A percentile compares a stretch with the other conserved stretches of the same genome.
These are phyloP conservation scores for Doris montereyensis DNA, from an alignment of 2,888 invertebrate species.

Conservation along the genomic window DNA sequence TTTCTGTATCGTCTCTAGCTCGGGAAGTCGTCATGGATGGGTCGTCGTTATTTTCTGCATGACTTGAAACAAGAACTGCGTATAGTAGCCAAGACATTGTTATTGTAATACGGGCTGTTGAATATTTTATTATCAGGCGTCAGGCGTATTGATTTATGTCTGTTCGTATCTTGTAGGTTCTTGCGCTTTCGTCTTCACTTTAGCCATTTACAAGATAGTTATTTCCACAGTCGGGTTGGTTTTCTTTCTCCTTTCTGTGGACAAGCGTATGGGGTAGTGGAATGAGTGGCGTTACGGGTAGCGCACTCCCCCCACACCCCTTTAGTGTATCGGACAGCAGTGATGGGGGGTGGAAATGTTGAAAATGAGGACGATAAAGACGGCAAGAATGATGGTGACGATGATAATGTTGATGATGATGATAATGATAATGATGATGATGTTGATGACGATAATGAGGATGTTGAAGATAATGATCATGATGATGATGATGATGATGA, in stretches of 20 bases:
- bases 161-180: too few relatives aligned
- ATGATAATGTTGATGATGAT: not conserved
- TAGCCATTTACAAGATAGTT: too few relatives aligned
- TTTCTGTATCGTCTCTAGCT: too few relatives aligned
- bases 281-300: not conserved
- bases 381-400: not conserved
- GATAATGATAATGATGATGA: not conserved
- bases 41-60: too few relatives aligned
- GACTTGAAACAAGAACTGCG: too few relatives aligned
- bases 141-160: too few relatives aligned
- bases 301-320: not conserved
- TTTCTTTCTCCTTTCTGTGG: not conserved
- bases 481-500: not conserved
- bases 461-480: not conserved
- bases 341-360: not conserved
- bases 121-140: too few relatives aligned
- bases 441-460: not conserved
- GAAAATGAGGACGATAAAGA: not conserved
- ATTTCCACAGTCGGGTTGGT: too few relatives aligned
- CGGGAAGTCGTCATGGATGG: too few relatives aligned
- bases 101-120: too few relatives aligned
- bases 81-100: too few relatives aligned
- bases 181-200: too few relatives aligned
- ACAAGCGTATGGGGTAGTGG: not conserved
- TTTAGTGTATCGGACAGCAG: not conserved